phyloP scores from a whole-genome alignment of 2,797 vertebrate species.

The Epinephelus awoara region DNA sequence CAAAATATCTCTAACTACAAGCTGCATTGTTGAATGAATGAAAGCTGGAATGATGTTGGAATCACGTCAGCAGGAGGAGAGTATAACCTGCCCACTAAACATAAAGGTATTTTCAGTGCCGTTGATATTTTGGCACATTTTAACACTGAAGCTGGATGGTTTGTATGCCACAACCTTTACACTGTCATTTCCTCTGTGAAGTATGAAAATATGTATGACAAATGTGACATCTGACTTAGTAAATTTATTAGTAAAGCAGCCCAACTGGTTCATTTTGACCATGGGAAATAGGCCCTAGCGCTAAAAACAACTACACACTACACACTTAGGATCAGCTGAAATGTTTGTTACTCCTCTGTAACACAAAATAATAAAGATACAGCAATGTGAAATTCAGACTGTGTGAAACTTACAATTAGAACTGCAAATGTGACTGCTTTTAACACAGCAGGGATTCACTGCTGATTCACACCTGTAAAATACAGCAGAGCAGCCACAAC shows the following conservation, averaged over 20 bases:
- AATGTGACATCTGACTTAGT: background rate
- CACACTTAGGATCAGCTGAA: background rate
- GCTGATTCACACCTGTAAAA: too few species aligned
- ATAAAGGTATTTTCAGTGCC: background rate
- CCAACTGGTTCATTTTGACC: background rate
- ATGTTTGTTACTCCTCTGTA: background rate
- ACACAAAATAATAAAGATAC: background rate
- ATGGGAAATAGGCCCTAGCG: too few species aligned
- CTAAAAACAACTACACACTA: too few species aligned
- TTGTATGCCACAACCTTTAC: constrained; percentile 2
- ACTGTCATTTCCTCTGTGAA: background rate
- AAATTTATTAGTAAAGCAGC: background rate
- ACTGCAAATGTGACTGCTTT: background rate
- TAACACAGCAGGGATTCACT: too few species aligned
- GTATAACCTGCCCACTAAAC: background rate
- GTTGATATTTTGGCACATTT: background rate
- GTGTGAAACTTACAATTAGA: background rate
- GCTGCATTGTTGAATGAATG: background rate
- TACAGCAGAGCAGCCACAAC: too few species aligned
- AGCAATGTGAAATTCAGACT: background rate
- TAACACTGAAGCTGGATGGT: background rate
- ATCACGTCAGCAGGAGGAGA: constrained; percentile 7
- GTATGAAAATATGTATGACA: background rate
- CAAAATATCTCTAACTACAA: background rate
- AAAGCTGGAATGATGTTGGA: background rate